Evolutionary conservation across 1,140 invertebrate genomes (phyloP).

Genomic region (Goniozus legneri): DNA sequence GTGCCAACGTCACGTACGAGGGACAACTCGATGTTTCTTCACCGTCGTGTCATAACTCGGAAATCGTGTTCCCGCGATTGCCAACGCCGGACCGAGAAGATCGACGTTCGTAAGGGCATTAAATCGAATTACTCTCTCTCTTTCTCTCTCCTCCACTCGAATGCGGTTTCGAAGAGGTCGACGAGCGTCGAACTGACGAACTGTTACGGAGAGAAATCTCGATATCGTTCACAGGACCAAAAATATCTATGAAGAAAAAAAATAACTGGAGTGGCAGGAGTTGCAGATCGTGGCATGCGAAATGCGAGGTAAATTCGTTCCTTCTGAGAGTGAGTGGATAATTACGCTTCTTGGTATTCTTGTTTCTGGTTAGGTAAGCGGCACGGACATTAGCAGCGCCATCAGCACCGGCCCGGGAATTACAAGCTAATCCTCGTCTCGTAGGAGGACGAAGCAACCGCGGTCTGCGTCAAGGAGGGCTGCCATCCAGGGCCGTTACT

Average conservation of each 20-base stretch:
- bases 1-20: conserved; percentile 30
- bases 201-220: no score
- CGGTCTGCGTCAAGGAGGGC: conserved; percentile 33
- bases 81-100: no score
- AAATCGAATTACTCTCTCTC: no score
- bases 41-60: conserved; percentile 14
- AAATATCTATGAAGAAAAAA: no score
- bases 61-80: conserved; percentile 20
- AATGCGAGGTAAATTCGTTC: conserved; percentile 52
- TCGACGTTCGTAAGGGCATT: no score
- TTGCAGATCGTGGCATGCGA: conserved; percentile 41
- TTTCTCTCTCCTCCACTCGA: no score
- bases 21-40: conserved; percentile 10
- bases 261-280: no score
- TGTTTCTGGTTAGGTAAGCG: conserved; percentile 47
- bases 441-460: conserved; percentile 51
- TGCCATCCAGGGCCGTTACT: no score
- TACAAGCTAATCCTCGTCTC: conserved; percentile 50
- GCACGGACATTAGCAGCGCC: conserved; percentile 22
- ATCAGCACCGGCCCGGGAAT: conserved; percentile 30
- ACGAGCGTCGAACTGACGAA: no score
- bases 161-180: no score
- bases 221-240: no score
- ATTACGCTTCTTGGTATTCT: conserved; percentile 53
- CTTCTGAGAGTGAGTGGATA: conserved; percentile 47